Conservation (phyloP, 1,140 invertebrate species). For the Eupristina koningsbergeri region DNA sequence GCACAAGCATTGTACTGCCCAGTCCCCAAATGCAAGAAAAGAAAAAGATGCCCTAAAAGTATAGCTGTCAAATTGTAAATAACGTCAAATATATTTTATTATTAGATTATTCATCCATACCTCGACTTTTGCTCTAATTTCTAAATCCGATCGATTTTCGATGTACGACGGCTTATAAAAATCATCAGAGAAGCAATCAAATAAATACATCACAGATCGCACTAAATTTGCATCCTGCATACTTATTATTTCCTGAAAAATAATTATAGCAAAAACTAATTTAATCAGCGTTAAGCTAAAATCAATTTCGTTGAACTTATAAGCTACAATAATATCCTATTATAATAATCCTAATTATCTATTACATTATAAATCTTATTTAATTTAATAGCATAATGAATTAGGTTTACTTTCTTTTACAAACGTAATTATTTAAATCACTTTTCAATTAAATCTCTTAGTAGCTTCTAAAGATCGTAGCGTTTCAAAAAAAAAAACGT, state of each 20-base stretch:
- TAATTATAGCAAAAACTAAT: too few species aligned
- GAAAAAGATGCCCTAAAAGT: conserved; percentile 87
- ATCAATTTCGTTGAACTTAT: not conserved
- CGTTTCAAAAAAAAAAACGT: too few species aligned
- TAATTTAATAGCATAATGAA: too few species aligned
- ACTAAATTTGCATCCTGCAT: conserved; percentile 90
- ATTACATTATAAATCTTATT: not conserved
- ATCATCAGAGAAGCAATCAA: conserved; percentile 92
- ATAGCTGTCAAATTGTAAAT: not conserved
- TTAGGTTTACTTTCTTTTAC: not conserved
- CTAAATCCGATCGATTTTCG: conserved; percentile 80
- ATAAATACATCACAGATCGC: conserved; percentile 87
- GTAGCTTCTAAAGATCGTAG: too few species aligned
- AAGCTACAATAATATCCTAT: not conserved
- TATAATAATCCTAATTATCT: not conserved
- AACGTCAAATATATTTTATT: conserved; percentile 4
- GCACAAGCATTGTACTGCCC: conserved; percentile 85
- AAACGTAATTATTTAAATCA: too few species aligned
- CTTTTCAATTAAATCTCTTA: too few species aligned
- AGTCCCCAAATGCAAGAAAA: conserved; percentile 94
- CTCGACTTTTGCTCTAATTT: conserved; percentile 85
- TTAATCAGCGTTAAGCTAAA: too few species aligned
- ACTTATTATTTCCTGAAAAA: conserved; percentile 83
- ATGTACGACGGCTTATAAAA: conserved; percentile 86
- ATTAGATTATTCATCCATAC: conserved; percentile 63